Base-by-base conservation (phyloP, 2,888 invertebrate genomes). In the Lathronympha strigana region DNA sequence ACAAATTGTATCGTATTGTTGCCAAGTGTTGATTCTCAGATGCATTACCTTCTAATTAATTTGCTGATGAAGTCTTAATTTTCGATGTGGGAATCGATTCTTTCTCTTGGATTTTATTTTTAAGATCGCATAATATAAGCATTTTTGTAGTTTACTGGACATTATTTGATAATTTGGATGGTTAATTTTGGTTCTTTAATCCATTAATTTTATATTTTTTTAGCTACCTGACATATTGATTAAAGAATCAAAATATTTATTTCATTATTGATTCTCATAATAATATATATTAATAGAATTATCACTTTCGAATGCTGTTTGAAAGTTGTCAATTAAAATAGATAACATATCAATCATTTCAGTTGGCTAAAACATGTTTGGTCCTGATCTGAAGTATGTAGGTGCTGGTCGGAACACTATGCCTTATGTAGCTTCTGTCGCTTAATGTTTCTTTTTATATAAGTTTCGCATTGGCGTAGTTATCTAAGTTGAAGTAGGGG, bases 321-420 rank as follows among this genome's bases (percentile, higher is more conserved):
- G 60, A 43, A 49, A 40, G 60, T 58, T 61, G 68, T 68, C 68
- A 68, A 68, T 63, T 68, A 68, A 47, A 53, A 61, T 57, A 33
- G 54, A 50, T 33, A 62, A 66, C 66, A 66, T 66, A 66, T 66
- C 66, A 60, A 53, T 60, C 28, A 54, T 61, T 54, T 66, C 31
- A 66, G 69, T 62, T 63, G 70, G 17, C 50, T 38, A 61, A 33
- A 61, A 60, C 31, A 38, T 15, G 70, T 72, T 72, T 67, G 67
- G 72, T 76, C 79, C 81, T 82, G 80, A 82, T 82, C 79, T 81
- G 82, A 82, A 74, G 73, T 71, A 50, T 69, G 68, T 75, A 69
- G 72, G 82, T 82, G 80, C 80, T 80, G 81, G 77, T 76, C 71
- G 61, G 63, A 66, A 61, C 61, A 47, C 67, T 66, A 58, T 71